Base-by-base conservation (phyloP, 2,888 invertebrate genomes). In the Leucoma salicis region DNA sequence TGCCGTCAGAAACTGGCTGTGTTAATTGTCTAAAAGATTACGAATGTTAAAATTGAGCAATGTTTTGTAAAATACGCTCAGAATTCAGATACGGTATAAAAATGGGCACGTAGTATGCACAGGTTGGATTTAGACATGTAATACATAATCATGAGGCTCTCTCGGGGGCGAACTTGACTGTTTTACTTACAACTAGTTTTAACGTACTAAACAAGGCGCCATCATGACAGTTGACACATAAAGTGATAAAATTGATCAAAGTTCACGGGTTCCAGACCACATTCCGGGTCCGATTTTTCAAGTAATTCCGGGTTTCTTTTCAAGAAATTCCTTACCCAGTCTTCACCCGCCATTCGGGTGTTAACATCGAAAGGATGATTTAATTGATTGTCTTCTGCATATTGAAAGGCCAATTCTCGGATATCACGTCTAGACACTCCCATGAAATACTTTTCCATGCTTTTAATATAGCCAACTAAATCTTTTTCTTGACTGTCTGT, bases 161-260 rank as follows among this genome's bases (percentile, higher is more conserved):
- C 51, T 64, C 55, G 72, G 77, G 77, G 70, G 71, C 63, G 64
- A 57, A 63, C 66, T 66, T 68, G 71, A 71, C 76, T 74, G 73
- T 59, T 72, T 59, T 61, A 54, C 59, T 60, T 63, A 67, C 43
- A 60, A 62, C 57, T 63, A 62, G 52, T 57, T 57, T 54, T 48
- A 54, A 56, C 54, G 49, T 56, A 57, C 51, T 60, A 56, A 57
- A 43, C 48, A 53, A 60, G 63, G 53, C 62, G 57, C 57, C 69
- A 85, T 88, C 86, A 88, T 74, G 87, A 86, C 46, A 82, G 60
- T 65, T 83, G 88, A 63, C 84, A 87, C 89, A 89, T 89, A 49
- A 89, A 89, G 61, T 89, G 89, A 49, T 89, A 89, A 64, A 89
- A 89, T 68, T 89, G 89, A 57, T 89, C 89, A 43, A 89, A 89